Evolutionary conservation across 2,888 invertebrate species (phyloP), one percentile per base, ranked within the genome.

Genomic region (Amblyjoppa fuscipennis): DNA sequence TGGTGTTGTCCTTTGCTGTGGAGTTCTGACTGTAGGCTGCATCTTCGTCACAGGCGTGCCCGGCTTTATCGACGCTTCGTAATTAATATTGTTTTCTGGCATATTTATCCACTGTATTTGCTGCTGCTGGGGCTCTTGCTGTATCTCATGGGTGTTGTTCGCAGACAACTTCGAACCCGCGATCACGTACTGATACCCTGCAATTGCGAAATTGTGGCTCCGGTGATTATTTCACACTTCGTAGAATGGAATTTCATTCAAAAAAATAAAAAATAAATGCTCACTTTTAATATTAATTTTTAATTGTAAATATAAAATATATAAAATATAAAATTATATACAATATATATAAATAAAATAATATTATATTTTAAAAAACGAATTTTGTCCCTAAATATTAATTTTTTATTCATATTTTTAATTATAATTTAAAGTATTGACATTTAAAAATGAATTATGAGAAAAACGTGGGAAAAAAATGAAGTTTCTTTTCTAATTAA

Each of bases 41-140:
- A 90, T 68, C 66, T 82, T 85, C 53, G 56, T 64, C 6, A 34
- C 25, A 1, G 70, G 20, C 59, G 56, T 56, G 11, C n/a, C 66
- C 4, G 82, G 73, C 45, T 80, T 85, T 38, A 85, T 71, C 13
- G 85, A 70, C 64, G 66, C 85, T 51, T 85, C 85, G 79, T 83
- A 85, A 56, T 88, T 90, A 81, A 90, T 87, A 88, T 89, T 91
- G 87, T 91, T 91, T 76, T 93, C 92, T 87, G 89, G 90, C 88
- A 91, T 91, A 84, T 88, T 92, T 84, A 92, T 85, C 93, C 93
- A 92, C 90, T 92, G 92, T 88, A 91, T 90, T 87, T 92, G 81
- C 61, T 87, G 85, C 45, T 81, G 79, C 59, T 77, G 83, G 28
- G 45, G 75, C 13, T 71, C 79, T 34, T 79, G 87, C 31, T 82